phyloP scores from a whole-genome alignment of 2,797 vertebrate genomes.

The Leuciscus waleckii region DNA sequence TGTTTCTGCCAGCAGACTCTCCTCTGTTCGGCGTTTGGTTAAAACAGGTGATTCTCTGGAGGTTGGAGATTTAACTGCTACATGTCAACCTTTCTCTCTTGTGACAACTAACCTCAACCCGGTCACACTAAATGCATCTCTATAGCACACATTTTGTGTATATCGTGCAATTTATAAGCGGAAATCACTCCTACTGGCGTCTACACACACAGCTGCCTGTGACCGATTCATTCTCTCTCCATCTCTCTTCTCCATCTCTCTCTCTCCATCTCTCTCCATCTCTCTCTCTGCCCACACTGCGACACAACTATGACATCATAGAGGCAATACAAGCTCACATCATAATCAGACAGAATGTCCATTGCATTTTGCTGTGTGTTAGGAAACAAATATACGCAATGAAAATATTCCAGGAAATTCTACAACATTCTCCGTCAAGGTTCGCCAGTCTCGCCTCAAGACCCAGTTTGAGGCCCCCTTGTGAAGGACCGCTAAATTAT shows the following conservation, averaged over 20 bases:
- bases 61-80: too few relatives aligned
- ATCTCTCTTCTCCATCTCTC: too few relatives aligned
- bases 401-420: not conserved
- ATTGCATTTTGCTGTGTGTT: not conserved
- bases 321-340: not conserved
- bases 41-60: too few relatives aligned
- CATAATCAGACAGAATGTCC: not conserved
- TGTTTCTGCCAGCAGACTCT: too few relatives aligned
- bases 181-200: not conserved
- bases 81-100: not conserved
- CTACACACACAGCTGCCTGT: not conserved
- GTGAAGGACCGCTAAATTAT: constrained; percentile 23
- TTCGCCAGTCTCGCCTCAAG: not conserved
- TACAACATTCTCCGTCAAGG: not conserved
- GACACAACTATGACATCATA: not conserved
- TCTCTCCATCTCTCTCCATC: not conserved
- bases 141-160: too few relatives aligned
- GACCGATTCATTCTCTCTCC: not conserved
- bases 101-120: too few relatives aligned
- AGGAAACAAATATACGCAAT: not conserved
- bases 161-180: too few relatives aligned
- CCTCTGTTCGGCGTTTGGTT: too few relatives aligned
- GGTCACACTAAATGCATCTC: too few relatives aligned
- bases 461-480: constrained; percentile 12
- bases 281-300: not conserved